A percentile compares a stretch with the other conserved stretches of the same genome.
Evolutionary conservation across 2,888 invertebrate genomes (phyloP).

Genomic region (Lasioglossum vierecki): DNA sequence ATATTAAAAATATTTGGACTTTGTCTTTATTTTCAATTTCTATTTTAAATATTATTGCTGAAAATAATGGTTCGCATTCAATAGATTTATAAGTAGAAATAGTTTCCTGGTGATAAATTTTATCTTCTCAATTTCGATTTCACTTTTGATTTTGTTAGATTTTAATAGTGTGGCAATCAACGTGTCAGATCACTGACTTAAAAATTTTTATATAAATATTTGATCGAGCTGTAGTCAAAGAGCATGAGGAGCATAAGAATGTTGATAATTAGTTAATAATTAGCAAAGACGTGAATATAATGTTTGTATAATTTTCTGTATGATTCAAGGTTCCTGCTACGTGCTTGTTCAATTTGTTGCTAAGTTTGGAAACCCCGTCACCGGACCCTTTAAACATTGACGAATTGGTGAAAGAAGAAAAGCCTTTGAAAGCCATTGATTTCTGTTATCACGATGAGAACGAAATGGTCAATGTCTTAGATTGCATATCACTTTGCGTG

Average conservation of each 20-base stretch:
- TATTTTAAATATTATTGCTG: no score
- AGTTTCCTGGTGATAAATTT: no score
- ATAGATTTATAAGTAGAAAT: no score
- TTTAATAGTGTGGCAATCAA: not conserved
- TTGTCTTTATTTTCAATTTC: no score
- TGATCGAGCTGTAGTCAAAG: not conserved
- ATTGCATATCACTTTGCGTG: constrained; percentile 99
- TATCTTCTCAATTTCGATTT: no score
- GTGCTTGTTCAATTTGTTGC: constrained; percentile 94
- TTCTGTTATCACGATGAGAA: constrained; percentile 99
- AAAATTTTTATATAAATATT: not conserved
- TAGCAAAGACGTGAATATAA: not conserved
- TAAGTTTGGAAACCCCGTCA: constrained; percentile 97
- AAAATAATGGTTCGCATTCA: no score
- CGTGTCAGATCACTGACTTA: not conserved
- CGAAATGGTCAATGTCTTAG: constrained; percentile 97
- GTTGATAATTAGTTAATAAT: not conserved
- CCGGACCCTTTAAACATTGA: constrained; percentile 97
- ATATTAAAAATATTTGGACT: no score
- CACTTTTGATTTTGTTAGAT: no score
- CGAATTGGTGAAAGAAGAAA: constrained; percentile 95
- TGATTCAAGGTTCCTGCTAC: constrained; percentile 91
- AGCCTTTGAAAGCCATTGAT: constrained; percentile 96
- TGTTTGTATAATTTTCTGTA: not conserved
- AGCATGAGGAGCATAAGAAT: not conserved